Conservation (phyloP, 2,888 invertebrate species). For the Bellardia bayeri region DNA sequence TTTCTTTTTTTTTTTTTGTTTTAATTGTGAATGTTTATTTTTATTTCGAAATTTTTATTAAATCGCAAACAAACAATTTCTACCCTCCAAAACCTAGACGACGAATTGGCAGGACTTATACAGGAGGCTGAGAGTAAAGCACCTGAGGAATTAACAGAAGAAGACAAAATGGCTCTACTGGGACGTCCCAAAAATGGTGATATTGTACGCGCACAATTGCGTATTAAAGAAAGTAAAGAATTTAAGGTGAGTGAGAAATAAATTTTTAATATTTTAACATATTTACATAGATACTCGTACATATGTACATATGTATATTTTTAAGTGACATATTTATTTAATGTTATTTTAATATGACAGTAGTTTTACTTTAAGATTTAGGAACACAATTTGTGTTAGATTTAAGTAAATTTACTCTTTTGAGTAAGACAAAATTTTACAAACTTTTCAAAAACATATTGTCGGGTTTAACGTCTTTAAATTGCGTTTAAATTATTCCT, state of each 20-base stretch:
- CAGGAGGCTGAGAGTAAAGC: slow-evolving; percentile 87
- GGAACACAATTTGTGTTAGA: too few relatives aligned
- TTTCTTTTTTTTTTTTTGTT: slow-evolving; percentile 14
- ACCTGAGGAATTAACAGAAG: slow-evolving; percentile 89
- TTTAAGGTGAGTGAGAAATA: slow-evolving; percentile 91
- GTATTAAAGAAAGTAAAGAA: slow-evolving; percentile 98
- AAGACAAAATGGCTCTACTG: slow-evolving; percentile 94
- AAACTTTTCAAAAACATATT: too few relatives aligned
- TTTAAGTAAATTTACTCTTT: too few relatives aligned
- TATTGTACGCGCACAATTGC: slow-evolving; percentile 92
- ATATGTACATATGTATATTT: too few relatives aligned
- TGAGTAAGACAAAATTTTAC: too few relatives aligned
- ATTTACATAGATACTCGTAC: too few relatives aligned
- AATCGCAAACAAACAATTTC: slow-evolving; percentile 48
- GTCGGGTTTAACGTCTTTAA: too few relatives aligned
- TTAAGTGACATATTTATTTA: background rate
- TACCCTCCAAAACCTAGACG: slow-evolving; percentile 78
- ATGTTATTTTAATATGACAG: background rate
- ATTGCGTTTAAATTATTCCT: too few relatives aligned
- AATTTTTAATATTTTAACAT: too few relatives aligned
- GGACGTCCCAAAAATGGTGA: slow-evolving; percentile 97
- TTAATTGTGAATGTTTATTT: slow-evolving; percentile 35
- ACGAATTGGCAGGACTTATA: slow-evolving; percentile 87
- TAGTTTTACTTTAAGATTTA: background rate
- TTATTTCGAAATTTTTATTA: slow-evolving; percentile 44